Base-by-base conservation (phyloP, 2,797 vertebrate species). In the Poeciliopsis presidionis region DNA sequence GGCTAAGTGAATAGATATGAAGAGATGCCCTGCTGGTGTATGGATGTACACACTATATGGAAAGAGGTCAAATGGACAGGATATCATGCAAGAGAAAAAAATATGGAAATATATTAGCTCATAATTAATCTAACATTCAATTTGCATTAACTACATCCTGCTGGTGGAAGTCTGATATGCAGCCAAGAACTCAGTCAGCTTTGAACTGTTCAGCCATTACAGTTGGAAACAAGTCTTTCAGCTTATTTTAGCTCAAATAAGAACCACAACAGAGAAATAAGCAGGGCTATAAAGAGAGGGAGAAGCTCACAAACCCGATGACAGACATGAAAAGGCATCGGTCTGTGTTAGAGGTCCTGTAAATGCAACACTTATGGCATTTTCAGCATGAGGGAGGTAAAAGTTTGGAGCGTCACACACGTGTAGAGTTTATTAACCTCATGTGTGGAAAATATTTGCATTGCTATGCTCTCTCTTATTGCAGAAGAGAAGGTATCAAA, bases 131-230 rank as follows among this genome's bases (percentile, higher is more conserved):
- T 22, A 63, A 79, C 63, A 41, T 20, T 28, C 7, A 0, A 82
- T 86, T 84, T 85, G 74, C 47, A 80, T 87, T 61, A 75, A 87
- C 45, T 61, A 87, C 81, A 90, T 74, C 22, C 41, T 49, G 45
- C 22, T 75, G 55, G 43, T 7, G 41, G 49, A 20, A 36, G 78
- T 81, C 81, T n/a, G 75, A 89, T 77, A 73, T 0, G n/a, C 45
- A 87, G 80, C 84, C 76, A 25, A 77, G 73, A 85, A 73, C 83
- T 86, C 67, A 46, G 74, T 18, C 12, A 20, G 51, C 88, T 89
- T 90, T 90, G 87, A 92, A 92, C 88, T 83, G 85, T 80, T 77
- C 87, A 92, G 90, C 85, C 45, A 79, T 79, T 84, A 30, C 82
- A 72, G 59, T 9, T 59, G 78, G 75, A 78, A 78, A 77, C 28